Base-by-base conservation (phyloP, 23 tunicate species). In the Phallusia fumigata region DNA sequence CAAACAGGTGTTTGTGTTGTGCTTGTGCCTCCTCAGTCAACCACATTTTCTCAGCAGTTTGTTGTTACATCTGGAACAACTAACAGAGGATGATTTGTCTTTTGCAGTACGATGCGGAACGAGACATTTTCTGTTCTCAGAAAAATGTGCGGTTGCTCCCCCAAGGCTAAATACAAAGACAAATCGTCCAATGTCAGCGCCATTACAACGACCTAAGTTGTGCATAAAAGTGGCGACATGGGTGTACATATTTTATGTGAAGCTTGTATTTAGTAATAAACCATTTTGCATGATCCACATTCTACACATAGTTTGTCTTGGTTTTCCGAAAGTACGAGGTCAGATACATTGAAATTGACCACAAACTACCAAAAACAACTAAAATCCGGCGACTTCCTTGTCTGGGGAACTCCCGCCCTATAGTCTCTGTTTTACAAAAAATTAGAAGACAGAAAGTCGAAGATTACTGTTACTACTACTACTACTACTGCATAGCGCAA, bases 371-470 rank as follows among this genome's bases (percentile, higher is more conserved):
- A 24, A 58, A 58, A 21, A 58, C 13, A 6, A 13, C 69, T 13
- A 58, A 58, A 58, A 13, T 22, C 15, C 26, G 28, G 28, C 28
- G 69, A 58, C 69, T 58, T 58, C 69, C 69, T 58, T 58, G 69
- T 58, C 69, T 13, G 69, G 69, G 69, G 69, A 58, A 58, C 69
- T 24, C 69, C 69, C 69, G 13, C 69, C 28, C 69, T 24, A 40
- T n/a, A n/a, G n/a, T n/a, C n/a, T n/a, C n/a, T n/a, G n/a, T n/a
- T n/a, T n/a, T n/a, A n/a, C n/a, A n/a, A n/a, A n/a, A n/a, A n/a
- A n/a, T n/a, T n/a, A n/a, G n/a, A n/a, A n/a, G n/a, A n/a, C n/a
- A n/a, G n/a, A n/a, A n/a, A n/a, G n/a, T n/a, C n/a, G n/a, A n/a
- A n/a, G n/a, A n/a, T n/a, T n/a, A n/a, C n/a, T n/a, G n/a, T n/a